phyloP scores from a whole-genome alignment of 2,797 vertebrate genomes.

The Enteromius thamalakanensis region DNA sequence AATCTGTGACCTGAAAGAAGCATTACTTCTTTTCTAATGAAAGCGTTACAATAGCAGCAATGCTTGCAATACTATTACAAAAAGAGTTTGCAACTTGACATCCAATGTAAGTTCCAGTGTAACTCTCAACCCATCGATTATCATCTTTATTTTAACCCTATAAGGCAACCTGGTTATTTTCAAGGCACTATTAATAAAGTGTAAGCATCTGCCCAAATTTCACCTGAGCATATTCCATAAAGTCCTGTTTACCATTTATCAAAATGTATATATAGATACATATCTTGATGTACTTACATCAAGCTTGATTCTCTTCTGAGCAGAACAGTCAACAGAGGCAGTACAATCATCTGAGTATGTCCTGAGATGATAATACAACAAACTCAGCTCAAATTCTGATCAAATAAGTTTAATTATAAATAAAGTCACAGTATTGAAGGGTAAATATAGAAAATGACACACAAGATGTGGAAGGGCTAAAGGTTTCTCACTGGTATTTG shows the following conservation, averaged over 20 bases:
- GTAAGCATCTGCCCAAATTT: not conserved
- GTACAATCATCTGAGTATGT: conserved; percentile 80
- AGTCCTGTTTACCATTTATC: not conserved
- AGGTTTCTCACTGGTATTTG: not conserved
- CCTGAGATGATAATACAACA: conserved; percentile 70
- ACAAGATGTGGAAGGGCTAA: not conserved
- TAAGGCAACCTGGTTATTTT: not conserved
- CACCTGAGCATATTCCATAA: not conserved
- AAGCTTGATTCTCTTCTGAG: conserved; percentile 86
- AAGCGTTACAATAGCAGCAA: not conserved
- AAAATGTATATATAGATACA: not conserved
- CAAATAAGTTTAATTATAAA: not conserved
- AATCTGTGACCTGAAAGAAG: conserved; percentile 67
- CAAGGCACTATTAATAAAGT: not conserved
- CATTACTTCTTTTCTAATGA: not conserved
- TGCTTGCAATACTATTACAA: not conserved
- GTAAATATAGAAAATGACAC: not conserved
- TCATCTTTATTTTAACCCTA: not conserved
- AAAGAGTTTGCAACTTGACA: not conserved
- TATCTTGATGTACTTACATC: conserved; percentile 80
- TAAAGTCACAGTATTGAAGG: conserved; percentile 6
- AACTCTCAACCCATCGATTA: not conserved
- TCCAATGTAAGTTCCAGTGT: not conserved
- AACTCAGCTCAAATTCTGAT: conserved; percentile 1
- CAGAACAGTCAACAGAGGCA: conserved; percentile 53